Evolutionary conservation across 2,113 vertebrate genomes (phyloP).

Genomic region (Sciurus niger): DNA sequence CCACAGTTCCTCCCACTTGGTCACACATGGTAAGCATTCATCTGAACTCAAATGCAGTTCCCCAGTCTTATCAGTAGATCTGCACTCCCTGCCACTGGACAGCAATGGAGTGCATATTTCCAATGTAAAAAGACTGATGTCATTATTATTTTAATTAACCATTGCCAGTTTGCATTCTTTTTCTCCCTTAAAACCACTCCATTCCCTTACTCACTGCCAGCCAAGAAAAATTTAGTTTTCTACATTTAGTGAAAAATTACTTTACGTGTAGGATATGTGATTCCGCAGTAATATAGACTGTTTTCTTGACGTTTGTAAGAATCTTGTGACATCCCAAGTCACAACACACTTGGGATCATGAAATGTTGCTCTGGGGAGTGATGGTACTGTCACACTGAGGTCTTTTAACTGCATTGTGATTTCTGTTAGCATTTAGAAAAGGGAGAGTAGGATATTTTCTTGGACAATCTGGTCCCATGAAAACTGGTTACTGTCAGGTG

Average conservation of each 20-base stretch:
- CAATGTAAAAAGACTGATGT: conserved; percentile 84
- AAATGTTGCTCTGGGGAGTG: neutral
- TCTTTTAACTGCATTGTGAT: neutral
- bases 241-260: conserved; percentile 11
- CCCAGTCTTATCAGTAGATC: conserved; percentile 78
- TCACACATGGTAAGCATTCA: conserved; percentile 85
- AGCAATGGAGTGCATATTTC: conserved; percentile 80
- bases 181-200: neutral
- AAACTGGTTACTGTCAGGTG: neutral
- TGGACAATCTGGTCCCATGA: neutral
- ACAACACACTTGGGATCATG: neutral
- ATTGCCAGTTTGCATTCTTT: conserved; percentile 57
- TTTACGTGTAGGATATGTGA: neutral
- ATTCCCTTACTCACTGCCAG: neutral
- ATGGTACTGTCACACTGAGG: neutral
- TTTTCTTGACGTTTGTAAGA: neutral
- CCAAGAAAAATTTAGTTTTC: neutral
- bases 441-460: neutral
- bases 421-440: conserved; percentile 18
- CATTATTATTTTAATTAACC: conserved; percentile 80
- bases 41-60: conserved; percentile 75
- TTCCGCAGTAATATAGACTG: neutral
- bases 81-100: conserved; percentile 78
- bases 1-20: conserved; percentile 86
- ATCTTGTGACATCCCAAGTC: neutral